phyloP scores from a whole-genome alignment of 1,140 invertebrate genomes.

The Drosophila melanica region DNA sequence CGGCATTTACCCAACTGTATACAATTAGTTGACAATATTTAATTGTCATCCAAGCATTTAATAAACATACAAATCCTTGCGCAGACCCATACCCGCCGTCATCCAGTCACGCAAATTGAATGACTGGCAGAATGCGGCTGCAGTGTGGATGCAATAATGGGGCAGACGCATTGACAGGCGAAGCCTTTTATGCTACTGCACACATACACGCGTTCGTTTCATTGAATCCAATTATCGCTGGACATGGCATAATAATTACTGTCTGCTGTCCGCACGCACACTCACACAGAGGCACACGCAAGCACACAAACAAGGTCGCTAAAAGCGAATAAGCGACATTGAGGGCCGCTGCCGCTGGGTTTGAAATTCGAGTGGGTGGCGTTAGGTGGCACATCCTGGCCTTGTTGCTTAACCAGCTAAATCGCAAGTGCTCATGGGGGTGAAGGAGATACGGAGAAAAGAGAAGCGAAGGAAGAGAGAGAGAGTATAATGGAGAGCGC shows the following conservation, averaged over 20 bases:
- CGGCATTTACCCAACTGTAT: conserved; percentile 17
- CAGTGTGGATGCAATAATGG: conserved; percentile 35
- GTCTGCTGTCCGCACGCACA: conserved; percentile 56
- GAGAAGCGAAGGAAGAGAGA: background rate
- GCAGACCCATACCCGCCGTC: conserved; percentile 10
- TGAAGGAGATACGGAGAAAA: background rate
- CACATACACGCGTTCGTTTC: conserved; percentile 55
- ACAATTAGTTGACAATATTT: conserved; percentile 35
- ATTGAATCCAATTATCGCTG: conserved; percentile 83
- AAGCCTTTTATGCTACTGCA: conserved; percentile 21
- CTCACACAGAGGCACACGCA: conserved; percentile 15
- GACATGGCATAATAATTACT: conserved; percentile 83
- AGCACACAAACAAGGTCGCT: conserved; percentile 64
- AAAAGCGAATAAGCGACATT: conserved; percentile 65
- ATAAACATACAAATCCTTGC: conserved; percentile 27
- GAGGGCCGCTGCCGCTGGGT: conserved; percentile 24
- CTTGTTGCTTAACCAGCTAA: conserved; percentile 79
- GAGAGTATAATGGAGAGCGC: background rate
- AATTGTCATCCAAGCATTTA: conserved; percentile 32
- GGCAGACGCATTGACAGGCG: conserved; percentile 19
- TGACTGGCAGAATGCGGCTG: conserved; percentile 10
- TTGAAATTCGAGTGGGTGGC: conserved; percentile 18
- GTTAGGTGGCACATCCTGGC: conserved; percentile 58
- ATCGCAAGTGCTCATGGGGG: conserved; percentile 41
- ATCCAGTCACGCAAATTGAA: background rate